A percentile compares a stretch with the other conserved stretches of the same genome.
These are phyloP conservation scores for Sesia apiformis DNA, from an alignment of 2,888 invertebrate genomes.

Conservation along the genomic window DNA sequence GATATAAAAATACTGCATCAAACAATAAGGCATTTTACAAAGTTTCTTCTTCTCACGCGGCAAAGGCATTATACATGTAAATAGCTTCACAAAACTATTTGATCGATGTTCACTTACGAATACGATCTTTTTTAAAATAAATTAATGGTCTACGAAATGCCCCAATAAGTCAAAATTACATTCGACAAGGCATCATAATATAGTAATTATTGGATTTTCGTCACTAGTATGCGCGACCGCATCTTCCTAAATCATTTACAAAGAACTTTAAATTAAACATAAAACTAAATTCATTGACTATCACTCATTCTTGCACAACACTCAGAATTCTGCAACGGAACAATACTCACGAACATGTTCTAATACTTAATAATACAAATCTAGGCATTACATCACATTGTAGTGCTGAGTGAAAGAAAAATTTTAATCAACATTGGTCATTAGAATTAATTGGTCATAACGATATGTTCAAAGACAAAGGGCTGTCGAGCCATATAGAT, in stretches of 20 bases:
- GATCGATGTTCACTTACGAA: constrained; percentile 58
- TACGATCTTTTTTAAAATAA: constrained; percentile 66
- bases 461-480: constrained; percentile 60
- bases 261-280: constrained; percentile 62
- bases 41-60: constrained; percentile 17
- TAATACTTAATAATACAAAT: constrained; percentile 74
- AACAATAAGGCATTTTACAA: constrained; percentile 44
- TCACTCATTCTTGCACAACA: constrained; percentile 60
- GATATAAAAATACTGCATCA: constrained; percentile 68
- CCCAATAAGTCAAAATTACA: constrained; percentile 68
- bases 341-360: constrained; percentile 60
- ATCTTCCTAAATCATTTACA: constrained; percentile 68
- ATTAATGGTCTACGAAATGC: constrained; percentile 70
- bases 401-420: constrained; percentile 58
- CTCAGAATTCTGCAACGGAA: constrained; percentile 48
- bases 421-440: constrained; percentile 53
- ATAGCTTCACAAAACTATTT: constrained; percentile 52
- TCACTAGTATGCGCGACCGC: constrained; percentile 74
- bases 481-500: constrained; percentile 43
- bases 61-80: constrained; percentile 31
- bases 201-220: constrained; percentile 73
- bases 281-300: constrained; percentile 71
- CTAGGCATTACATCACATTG: constrained; percentile 68
- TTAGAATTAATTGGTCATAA: constrained; percentile 68
- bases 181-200: constrained; percentile 66